Conservation (phyloP, 2,888 invertebrate genomes). For the Sisyra terminalis region DNA sequence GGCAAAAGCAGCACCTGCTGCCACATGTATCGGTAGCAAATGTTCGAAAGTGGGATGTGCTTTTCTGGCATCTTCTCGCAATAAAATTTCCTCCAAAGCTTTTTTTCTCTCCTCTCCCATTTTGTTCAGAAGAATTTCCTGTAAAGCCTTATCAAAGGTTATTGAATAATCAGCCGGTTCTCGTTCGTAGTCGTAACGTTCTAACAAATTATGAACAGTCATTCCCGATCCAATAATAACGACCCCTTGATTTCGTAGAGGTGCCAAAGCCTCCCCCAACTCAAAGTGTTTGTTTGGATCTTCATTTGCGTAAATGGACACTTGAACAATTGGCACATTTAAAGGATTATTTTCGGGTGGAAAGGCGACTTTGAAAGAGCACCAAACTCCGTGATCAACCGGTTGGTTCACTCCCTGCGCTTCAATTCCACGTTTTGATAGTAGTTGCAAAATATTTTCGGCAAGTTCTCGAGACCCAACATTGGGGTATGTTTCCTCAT, state of each 20-base stretch:
- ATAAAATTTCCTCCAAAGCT: slow-evolving; percentile 1
- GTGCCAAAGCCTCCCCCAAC: slow-evolving; percentile 1
- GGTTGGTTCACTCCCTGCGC: background rate
- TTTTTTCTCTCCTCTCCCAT: background rate
- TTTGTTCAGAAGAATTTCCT: background rate
- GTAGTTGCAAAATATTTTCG: slow-evolving; percentile 1
- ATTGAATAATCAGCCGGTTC: background rate
- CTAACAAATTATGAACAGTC: slow-evolving; percentile 6
- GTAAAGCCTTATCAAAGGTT: slow-evolving; percentile 4
- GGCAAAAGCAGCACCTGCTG: slow-evolving; percentile 2
- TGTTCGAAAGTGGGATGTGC: slow-evolving; percentile 7
- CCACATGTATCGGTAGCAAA: slow-evolving; percentile 4
- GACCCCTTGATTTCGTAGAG: slow-evolving; percentile 2
- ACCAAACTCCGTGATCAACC: slow-evolving; percentile 6
- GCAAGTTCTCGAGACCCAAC: slow-evolving; percentile 2
- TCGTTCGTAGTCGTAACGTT: background rate
- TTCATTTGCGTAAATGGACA: slow-evolving; percentile 3
- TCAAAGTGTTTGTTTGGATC: slow-evolving; percentile 2
- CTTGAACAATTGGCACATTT: slow-evolving; percentile 3
- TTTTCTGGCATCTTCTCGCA: background rate
- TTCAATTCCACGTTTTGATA: slow-evolving; percentile 2
- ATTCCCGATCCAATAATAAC: slow-evolving; percentile 7
- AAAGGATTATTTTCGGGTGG: slow-evolving; percentile 2
- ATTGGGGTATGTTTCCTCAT: slow-evolving; percentile 1
- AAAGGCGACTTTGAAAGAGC: slow-evolving; percentile 5